Evolutionary conservation across 1,140 invertebrate species (phyloP).

Genomic region (Oreohelix idahoensis): DNA sequence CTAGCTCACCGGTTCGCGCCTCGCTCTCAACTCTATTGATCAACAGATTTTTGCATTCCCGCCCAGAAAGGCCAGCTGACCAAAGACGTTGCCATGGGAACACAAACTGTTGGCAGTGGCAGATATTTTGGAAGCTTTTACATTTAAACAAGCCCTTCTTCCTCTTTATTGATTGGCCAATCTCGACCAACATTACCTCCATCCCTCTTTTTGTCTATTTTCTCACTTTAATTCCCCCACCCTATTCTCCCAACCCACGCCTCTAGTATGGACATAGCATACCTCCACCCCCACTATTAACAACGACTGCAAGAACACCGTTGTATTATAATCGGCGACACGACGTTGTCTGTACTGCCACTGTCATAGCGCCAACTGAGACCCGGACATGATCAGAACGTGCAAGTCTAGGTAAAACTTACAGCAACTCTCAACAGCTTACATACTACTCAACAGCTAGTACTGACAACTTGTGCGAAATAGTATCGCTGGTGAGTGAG

Average conservation of each 20-base stretch:
- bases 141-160: constrained; percentile 19
- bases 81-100: constrained; percentile 38
- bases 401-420: not conserved
- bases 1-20: not conserved
- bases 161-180: constrained; percentile 30
- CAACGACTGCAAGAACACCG: not conserved
- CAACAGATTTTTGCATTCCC: constrained; percentile 37
- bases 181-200: not conserved
- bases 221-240: not conserved
- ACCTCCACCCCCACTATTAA: not conserved
- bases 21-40: constrained; percentile 30
- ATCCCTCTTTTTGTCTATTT: not conserved
- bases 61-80: constrained; percentile 39
- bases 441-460: too few relatives aligned
- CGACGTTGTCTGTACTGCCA: not conserved
- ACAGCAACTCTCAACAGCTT: not conserved
- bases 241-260: not conserved
- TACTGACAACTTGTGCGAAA: too few relatives aligned
- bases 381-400: not conserved
- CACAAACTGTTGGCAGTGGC: constrained; percentile 28
- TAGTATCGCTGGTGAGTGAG: too few relatives aligned
- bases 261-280: not conserved
- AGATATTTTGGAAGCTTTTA: constrained; percentile 19
- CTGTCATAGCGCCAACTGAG: not conserved
- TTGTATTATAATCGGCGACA: not conserved